Percentiles rank a stretch among this genome's conserved stretches.
Evolutionary conservation across 2,888 invertebrate genomes (phyloP).

Genomic region (Cosmorhoe ocellata): DNA sequence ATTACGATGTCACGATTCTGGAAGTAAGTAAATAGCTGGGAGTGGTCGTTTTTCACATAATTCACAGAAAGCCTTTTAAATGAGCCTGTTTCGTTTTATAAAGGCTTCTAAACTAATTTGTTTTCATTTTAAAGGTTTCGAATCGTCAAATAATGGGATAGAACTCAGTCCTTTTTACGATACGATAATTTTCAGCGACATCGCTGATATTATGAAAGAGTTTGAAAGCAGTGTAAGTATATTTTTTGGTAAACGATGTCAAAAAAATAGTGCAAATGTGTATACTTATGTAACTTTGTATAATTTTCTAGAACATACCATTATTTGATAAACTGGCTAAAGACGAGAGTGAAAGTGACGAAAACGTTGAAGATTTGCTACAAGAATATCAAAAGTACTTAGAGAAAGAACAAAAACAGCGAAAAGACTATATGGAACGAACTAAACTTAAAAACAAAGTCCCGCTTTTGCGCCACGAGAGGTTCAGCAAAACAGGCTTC

Average conservation of each 20-base stretch:
- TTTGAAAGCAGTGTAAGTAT: slow-evolving; percentile 61
- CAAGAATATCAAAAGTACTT: slow-evolving; percentile 70
- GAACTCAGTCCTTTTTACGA: slow-evolving; percentile 65
- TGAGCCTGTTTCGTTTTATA: too few species aligned
- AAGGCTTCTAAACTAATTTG: background rate
- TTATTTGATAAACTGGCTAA: slow-evolving; percentile 44
- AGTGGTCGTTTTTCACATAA: too few species aligned
- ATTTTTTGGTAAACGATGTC: too few species aligned
- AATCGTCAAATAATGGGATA: slow-evolving; percentile 44
- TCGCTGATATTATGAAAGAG: slow-evolving; percentile 69
- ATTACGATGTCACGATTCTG: slow-evolving; percentile 50
- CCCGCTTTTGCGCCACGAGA: slow-evolving; percentile 58
- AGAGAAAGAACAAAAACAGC: slow-evolving; percentile 69
- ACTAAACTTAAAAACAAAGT: slow-evolving; percentile 67
- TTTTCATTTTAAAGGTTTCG: slow-evolving; percentile 21
- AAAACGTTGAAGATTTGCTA: slow-evolving; percentile 65
- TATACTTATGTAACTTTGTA: background rate
- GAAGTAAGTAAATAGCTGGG: slow-evolving; percentile 55
- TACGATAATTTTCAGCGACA: slow-evolving; percentile 68
- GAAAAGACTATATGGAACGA: slow-evolving; percentile 57
- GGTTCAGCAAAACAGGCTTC: slow-evolving; percentile 49
- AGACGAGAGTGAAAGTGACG: slow-evolving; percentile 65
- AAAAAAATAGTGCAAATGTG: too few species aligned
- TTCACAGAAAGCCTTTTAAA: too few species aligned
- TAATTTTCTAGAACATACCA: slow-evolving; percentile 53